These are phyloP conservation scores for Synanthedon andrenaeformis DNA, from an alignment of 2,888 invertebrate genomes.

Conservation along the genomic window DNA sequence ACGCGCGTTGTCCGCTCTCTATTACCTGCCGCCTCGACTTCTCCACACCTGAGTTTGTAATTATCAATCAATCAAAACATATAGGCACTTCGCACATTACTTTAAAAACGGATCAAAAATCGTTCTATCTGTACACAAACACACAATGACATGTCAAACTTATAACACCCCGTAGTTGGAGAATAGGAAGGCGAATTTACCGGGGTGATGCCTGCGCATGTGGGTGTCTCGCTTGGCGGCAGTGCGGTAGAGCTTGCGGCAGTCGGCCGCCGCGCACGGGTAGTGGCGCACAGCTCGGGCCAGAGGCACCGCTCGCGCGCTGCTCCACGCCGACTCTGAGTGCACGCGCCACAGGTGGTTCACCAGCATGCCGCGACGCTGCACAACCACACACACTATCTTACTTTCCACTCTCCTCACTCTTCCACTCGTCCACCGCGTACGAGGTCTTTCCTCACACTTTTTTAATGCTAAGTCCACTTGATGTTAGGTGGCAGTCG, in stretches of 20 bases:
- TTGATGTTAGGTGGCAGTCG: no score
- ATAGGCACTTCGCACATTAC: no score
- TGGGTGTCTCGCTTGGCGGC: conserved; percentile 87
- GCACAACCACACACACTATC: conserved; percentile 18
- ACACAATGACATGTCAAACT: no score
- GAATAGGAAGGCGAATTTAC: conserved; percentile 23
- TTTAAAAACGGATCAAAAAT: no score
- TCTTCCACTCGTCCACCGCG: no score
- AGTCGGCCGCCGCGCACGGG: conserved; percentile 83
- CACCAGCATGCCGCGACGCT: conserved; percentile 86
- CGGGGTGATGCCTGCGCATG: conserved; percentile 86
- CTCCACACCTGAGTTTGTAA: conserved; percentile 16
- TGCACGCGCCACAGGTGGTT: conserved; percentile 87
- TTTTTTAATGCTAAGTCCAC: no score
- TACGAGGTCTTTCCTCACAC: no score
- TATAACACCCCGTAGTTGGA: no score
- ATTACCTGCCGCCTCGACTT: conserved; percentile 15
- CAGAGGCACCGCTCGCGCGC: conserved; percentile 81
- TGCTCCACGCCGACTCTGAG: conserved; percentile 70
- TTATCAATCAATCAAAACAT: no score
- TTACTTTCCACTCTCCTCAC: no score
- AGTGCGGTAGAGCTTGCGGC: conserved; percentile 86
- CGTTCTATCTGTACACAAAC: no score
- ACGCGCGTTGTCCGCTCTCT: conserved; percentile 24
- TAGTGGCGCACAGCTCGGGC: conserved; percentile 81